These are phyloP conservation scores for Acheta domesticus DNA, from an alignment of 2,888 invertebrate species.

Conservation along the genomic window DNA sequence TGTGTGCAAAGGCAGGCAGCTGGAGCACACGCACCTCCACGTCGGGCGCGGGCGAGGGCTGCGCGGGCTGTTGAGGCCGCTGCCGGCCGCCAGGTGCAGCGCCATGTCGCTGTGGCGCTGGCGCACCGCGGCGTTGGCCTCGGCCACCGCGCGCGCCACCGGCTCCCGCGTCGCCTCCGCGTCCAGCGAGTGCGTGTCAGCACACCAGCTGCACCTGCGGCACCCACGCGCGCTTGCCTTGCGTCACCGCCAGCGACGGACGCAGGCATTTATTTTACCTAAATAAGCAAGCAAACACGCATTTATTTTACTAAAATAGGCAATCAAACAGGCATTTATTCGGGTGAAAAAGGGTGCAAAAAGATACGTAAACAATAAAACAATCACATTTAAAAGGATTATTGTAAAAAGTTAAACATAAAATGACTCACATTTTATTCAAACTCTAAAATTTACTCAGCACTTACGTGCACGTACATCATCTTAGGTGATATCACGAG, in stretches of 20 bases:
- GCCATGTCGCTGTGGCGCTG: not conserved
- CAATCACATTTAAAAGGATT: no score
- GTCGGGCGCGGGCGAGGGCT: not conserved
- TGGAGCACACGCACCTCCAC: not conserved
- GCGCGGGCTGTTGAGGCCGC: not conserved
- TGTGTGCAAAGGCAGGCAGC: no score
- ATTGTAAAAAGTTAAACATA: no score
- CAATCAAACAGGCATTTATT: no score
- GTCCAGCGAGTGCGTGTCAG: not conserved
- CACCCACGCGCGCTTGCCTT: not conserved
- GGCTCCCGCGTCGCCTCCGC: not conserved
- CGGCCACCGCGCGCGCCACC: not conserved
- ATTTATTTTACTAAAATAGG: not conserved
- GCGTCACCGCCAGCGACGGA: no score
- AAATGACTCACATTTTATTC: no score
- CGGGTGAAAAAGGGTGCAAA: no score
- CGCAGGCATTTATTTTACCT: not conserved
- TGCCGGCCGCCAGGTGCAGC: not conserved
- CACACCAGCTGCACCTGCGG: conserved; percentile 20
- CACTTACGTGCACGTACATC: no score
- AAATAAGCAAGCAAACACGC: no score
- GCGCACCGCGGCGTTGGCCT: not conserved
- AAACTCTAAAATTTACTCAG: no score
- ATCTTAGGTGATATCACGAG: no score
- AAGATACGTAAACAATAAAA: no score